A percentile compares a stretch with the other conserved stretches of the same genome.
These are phyloP conservation scores for Casuarius casuarius DNA, from an alignment of 2,113 vertebrate genomes.

Conservation along the genomic window DNA sequence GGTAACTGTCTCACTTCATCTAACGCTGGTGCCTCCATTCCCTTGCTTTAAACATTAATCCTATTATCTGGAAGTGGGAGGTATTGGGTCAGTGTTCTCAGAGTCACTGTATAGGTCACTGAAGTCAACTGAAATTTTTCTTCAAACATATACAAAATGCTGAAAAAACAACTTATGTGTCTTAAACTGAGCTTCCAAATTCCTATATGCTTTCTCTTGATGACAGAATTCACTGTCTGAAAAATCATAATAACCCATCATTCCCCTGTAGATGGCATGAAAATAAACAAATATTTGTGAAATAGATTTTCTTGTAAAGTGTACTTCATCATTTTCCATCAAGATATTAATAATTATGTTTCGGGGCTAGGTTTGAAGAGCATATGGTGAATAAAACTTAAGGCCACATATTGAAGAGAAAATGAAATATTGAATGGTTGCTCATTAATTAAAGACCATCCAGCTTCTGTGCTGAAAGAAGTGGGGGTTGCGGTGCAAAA, in stretches of 20 bases:
- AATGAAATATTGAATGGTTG: constrained; percentile 17
- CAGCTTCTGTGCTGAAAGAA: background rate
- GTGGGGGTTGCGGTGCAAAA: constrained; percentile 12
- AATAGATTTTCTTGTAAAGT: constrained; percentile 23
- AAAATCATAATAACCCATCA: background rate
- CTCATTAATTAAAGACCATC: constrained; percentile 48
- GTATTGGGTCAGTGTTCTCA: background rate
- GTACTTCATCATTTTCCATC: constrained; percentile 29
- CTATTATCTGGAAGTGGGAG: background rate
- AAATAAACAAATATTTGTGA: constrained; percentile 56
- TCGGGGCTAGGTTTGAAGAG: background rate
- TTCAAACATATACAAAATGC: background rate
- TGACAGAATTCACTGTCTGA: background rate
- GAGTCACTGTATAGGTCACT: background rate
- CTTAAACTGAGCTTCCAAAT: background rate
- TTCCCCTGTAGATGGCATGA: background rate
- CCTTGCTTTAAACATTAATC: background rate
- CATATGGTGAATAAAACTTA: background rate
- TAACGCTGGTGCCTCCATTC: background rate
- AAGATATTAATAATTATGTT: background rate
- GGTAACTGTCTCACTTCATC: background rate
- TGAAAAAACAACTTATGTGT: background rate
- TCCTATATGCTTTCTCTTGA: background rate
- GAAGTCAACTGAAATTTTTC: background rate
- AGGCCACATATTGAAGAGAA: background rate